phyloP scores from a whole-genome alignment of 1,140 invertebrate genomes.

The Gerris buenoi region DNA sequence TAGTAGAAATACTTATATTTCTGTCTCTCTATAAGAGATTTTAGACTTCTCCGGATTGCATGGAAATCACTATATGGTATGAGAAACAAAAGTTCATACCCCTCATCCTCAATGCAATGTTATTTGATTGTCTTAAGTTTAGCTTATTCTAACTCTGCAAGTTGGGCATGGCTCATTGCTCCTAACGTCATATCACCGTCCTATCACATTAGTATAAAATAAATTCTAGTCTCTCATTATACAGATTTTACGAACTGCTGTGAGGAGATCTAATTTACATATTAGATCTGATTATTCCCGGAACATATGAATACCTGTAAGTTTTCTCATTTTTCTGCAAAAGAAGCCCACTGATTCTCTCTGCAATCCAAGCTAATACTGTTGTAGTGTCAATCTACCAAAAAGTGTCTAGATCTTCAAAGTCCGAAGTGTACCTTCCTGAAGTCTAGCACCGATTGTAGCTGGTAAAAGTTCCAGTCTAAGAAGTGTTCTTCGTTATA shows the following conservation, averaged over 20 bases:
- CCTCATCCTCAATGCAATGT: no score
- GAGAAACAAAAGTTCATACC: no score
- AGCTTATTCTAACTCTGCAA: no score
- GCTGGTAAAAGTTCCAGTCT: conserved; percentile 28
- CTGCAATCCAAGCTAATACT: conserved; percentile 26
- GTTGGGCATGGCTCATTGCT: no score
- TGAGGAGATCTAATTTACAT: conserved; percentile 27
- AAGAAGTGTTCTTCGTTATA: conserved; percentile 24
- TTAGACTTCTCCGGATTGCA: no score
- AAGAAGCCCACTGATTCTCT: conserved; percentile 25
- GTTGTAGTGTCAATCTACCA: conserved; percentile 27
- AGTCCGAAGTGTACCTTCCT: not conserved
- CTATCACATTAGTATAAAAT: no score
- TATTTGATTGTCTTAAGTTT: no score
- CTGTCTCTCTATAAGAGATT: no score
- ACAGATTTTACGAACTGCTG: conserved; percentile 23
- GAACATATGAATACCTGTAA: conserved; percentile 2
- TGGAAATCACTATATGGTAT: no score
- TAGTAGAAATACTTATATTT: no score
- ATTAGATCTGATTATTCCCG: conserved; percentile 25
- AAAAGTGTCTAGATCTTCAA: conserved; percentile 14
- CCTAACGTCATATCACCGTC: no score
- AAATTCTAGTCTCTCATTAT: conserved; percentile 32
- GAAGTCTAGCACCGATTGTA: conserved; percentile 23
- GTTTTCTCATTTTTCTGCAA: conserved; percentile 28